Conservation (phyloP, 2,797 vertebrate genomes). For the Potorous gilbertii region DNA sequence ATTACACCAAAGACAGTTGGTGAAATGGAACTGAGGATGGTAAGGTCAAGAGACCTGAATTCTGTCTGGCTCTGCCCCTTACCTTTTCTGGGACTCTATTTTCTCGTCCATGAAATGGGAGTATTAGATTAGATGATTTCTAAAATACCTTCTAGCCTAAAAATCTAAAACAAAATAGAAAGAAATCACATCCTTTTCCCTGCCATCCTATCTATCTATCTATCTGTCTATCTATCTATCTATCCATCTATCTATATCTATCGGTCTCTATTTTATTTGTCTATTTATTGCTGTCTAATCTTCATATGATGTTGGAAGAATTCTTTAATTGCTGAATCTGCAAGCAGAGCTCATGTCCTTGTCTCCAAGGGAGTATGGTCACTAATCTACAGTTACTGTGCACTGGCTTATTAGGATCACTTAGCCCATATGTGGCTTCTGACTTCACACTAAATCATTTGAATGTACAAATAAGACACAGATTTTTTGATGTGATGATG, state of each 20-base stretch:
- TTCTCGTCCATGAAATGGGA: not conserved
- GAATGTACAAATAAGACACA: not conserved
- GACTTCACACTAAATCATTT: not conserved
- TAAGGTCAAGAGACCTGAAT: not conserved
- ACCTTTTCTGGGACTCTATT: not conserved
- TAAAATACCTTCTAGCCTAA: not conserved
- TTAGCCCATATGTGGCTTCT: not conserved
- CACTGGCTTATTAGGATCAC: not conserved
- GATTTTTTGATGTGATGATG: not conserved
- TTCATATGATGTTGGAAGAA: not conserved
- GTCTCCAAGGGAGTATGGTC: not conserved
- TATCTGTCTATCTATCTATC: not conserved
- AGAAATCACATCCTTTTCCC: not conserved
- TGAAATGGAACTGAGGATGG: not conserved
- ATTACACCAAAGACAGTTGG: not conserved
- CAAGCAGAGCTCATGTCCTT: not conserved
- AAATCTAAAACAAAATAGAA: not conserved
- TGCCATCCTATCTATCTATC: not conserved
- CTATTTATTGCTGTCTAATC: not conserved
- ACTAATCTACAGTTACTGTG: not conserved
- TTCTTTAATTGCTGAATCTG: not conserved
- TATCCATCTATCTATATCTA: too few species aligned
- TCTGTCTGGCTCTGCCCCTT: not conserved
- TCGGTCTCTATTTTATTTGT: too few species aligned
- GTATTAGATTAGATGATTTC: not conserved